Base-by-base conservation (phyloP, 1,140 invertebrate species). In the Centruroides vittatus region DNA sequence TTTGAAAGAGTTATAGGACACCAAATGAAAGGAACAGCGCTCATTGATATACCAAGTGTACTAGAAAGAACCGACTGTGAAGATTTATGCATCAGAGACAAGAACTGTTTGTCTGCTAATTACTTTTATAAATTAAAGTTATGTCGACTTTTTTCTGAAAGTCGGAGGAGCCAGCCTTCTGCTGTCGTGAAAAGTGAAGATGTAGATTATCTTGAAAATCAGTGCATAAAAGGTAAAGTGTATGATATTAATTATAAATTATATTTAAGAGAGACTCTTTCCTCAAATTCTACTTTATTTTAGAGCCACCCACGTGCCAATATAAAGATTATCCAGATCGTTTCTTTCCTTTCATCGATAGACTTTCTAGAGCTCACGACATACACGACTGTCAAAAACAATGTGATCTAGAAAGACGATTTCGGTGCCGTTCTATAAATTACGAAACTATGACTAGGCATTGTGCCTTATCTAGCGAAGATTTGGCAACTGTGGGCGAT, bases 191-290 rank as follows among this genome's bases (percentile, higher is more conserved):
- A 73, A 50, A 66, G 68, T 6, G 65, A 71, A 46, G 73, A 77
- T 57, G 69, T 77, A 6, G 76, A 79, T 67, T 79, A 79, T 65
- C 70, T 79, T 65, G 78, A 79, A 67, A 79, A 79, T 67, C 74
- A 78, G 66, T 79, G 78, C 63, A 74, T 75, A 51, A 70, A 70
- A 66, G 73, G 77, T 77, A 66, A 67, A 6, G 41, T 8, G 8
- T 8, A 3, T 5, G 41, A 41, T 41, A 41, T 41, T 41, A 8
- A 23, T 23, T 23, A 23, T 23, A 23, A 23, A 23, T 23, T 23
- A 23, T 2, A 23, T 2, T 23, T 23, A 0, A 23, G 23, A 23
- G 23, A 23, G 23, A 23, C 23, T 23, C 23, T 23, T 23, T 23
- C 23, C 2, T 23, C 23, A 23, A 23, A 23, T 23, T 6, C 3